Evolutionary conservation across 1,140 invertebrate genomes (phyloP).

Genomic region (Saccostrea echinata): DNA sequence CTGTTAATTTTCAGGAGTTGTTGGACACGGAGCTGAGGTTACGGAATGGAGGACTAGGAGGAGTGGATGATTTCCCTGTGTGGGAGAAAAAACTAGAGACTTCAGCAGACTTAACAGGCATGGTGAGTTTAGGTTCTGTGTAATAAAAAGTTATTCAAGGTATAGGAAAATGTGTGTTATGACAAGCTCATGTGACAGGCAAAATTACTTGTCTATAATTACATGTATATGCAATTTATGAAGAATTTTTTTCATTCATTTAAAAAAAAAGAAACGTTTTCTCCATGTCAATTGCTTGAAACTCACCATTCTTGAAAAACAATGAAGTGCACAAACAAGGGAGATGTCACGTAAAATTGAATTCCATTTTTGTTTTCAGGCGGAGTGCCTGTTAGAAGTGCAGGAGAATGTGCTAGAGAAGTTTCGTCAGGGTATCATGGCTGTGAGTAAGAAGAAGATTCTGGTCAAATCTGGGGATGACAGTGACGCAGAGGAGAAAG

Average conservation of each 20-base stretch:
- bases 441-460: slow-evolving; percentile 67
- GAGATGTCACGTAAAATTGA: too few relatives aligned
- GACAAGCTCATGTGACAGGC: not conserved
- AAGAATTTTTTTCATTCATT: too few relatives aligned
- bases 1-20: slow-evolving; percentile 66
- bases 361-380: slow-evolving; percentile 63
- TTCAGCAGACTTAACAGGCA: slow-evolving; percentile 63
- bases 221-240: too few relatives aligned
- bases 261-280: too few relatives aligned
- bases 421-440: slow-evolving; percentile 76
- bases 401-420: slow-evolving; percentile 73
- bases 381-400: slow-evolving; percentile 68
- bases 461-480: slow-evolving; percentile 60
- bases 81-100: slow-evolving; percentile 75
- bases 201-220: not conserved
- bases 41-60: slow-evolving; percentile 78
- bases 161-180: not conserved
- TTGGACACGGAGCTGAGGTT: slow-evolving; percentile 72
- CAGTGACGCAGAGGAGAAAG: slow-evolving; percentile 56
- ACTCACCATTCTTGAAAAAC: too few relatives aligned
- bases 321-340: too few relatives aligned
- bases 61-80: slow-evolving; percentile 73
- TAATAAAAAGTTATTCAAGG: not conserved
- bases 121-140: slow-evolving; percentile 65
- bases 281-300: too few relatives aligned